phyloP scores from a whole-genome alignment of 2,113 vertebrate genomes.

The Bambusicola thoracicus region DNA sequence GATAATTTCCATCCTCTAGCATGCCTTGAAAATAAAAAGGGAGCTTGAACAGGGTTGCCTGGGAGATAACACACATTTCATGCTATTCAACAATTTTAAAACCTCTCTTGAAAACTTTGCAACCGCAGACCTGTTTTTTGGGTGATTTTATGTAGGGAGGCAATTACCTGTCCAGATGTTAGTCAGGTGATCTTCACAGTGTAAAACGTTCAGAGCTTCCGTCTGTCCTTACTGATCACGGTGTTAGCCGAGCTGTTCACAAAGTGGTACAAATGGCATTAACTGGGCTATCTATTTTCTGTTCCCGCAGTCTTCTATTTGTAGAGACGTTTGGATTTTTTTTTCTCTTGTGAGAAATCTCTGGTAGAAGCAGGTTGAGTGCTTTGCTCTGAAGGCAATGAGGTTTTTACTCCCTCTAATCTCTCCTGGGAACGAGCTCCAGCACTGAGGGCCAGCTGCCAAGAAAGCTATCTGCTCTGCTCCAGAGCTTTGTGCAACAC shows the following conservation, averaged over 20 bases:
- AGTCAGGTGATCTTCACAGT: neutral
- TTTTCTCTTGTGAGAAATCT: conserved; percentile 34
- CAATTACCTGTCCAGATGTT: conserved; percentile 15
- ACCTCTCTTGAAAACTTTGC: neutral
- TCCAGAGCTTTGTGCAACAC: neutral
- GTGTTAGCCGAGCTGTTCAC: neutral
- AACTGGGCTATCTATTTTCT: conserved; percentile 20
- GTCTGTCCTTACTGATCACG: neutral
- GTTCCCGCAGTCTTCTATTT: neutral
- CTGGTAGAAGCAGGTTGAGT: conserved; percentile 39
- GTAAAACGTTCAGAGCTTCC: conserved; percentile 14
- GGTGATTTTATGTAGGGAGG: neutral
- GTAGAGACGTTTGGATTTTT: neutral
- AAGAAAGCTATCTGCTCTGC: conserved; percentile 51
- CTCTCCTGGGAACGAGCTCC: conserved; percentile 34
- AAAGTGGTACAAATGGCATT: neutral
- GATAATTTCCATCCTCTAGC: neutral
- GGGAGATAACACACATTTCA: neutral
- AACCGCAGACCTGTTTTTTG: neutral
- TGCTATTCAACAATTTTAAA: neutral
- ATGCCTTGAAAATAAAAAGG: neutral
- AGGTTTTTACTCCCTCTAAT: conserved; percentile 35
- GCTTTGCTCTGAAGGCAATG: neutral
- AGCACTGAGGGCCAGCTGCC: neutral
- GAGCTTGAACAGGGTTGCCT: neutral